These are phyloP conservation scores for Ectemnius continuus DNA, from an alignment of 2,888 invertebrate genomes.

Conservation along the genomic window DNA sequence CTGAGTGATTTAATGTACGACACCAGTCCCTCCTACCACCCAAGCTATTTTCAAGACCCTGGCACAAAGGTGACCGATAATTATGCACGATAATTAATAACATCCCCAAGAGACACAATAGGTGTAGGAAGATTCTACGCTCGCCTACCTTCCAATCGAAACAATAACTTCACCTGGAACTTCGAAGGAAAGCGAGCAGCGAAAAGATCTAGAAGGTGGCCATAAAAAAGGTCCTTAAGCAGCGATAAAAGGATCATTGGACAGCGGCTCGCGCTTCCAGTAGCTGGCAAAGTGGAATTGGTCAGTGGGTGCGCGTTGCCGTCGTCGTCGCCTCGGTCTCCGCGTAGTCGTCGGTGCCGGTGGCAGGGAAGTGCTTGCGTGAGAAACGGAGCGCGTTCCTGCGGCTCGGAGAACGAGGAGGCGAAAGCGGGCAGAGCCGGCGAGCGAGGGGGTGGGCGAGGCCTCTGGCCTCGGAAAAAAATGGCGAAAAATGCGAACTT, in stretches of 20 bases:
- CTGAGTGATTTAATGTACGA: too few species aligned
- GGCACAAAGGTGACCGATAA: too few species aligned
- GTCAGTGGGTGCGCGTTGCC: too few species aligned
- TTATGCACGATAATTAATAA: too few species aligned
- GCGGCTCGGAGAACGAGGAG: slow-evolving; percentile 15
- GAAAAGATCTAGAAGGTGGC: background rate
- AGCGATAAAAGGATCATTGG: slow-evolving; percentile 5
- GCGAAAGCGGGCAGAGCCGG: slow-evolving; percentile 11
- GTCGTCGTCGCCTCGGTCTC: too few species aligned
- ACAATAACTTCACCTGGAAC: background rate
- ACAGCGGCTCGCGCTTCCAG: background rate
- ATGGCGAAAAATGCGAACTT: slow-evolving; percentile 76
- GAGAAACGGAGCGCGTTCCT: slow-evolving; percentile 11
- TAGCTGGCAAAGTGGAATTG: background rate
- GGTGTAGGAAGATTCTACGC: background rate
- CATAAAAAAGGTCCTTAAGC: slow-evolving; percentile 6
- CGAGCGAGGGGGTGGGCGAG: slow-evolving; percentile 24
- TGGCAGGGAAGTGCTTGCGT: background rate
- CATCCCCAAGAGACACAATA: too few species aligned
- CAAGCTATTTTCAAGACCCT: too few species aligned
- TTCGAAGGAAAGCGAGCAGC: background rate
- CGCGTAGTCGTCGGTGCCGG: background rate
- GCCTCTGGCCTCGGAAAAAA: slow-evolving; percentile 62
- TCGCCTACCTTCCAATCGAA: background rate
- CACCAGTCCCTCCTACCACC: too few species aligned